phyloP scores from a whole-genome alignment of 2,113 vertebrate genomes.

The Melierax canorus region DNA sequence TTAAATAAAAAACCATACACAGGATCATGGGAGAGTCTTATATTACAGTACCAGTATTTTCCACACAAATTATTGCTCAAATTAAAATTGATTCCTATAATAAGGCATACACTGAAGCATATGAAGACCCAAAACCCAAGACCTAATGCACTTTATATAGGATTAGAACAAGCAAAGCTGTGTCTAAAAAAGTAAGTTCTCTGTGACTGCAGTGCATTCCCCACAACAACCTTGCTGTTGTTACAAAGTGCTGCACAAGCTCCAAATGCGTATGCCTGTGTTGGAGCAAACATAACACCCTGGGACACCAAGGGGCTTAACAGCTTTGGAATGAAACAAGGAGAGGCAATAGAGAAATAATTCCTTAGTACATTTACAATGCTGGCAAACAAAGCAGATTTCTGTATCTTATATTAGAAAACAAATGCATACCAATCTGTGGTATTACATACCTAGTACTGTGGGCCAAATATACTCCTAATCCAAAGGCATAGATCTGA shows the following conservation, averaged over 20 bases:
- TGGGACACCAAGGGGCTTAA: not conserved
- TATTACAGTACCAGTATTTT: not conserved
- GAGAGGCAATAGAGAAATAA: not conserved
- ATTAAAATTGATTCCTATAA: not conserved
- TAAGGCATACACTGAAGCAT: not conserved
- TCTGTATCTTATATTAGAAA: not conserved
- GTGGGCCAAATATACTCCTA: not conserved
- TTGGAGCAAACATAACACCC: not conserved
- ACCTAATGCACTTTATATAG: not conserved
- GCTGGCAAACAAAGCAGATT: not conserved
- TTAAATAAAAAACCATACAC: not conserved
- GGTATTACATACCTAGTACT: not conserved
- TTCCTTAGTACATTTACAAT: not conserved
- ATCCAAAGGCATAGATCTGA: not conserved
- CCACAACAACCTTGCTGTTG: not conserved
- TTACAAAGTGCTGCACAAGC: not conserved
- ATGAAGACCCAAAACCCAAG: not conserved
- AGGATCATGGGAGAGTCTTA: not conserved
- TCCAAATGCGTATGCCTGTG: not conserved
- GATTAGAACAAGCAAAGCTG: constrained; percentile 28
- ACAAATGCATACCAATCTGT: not conserved
- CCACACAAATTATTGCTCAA: not conserved
- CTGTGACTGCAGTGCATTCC: not conserved
- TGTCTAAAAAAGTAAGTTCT: not conserved
- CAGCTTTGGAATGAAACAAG: not conserved